phyloP scores from a whole-genome alignment of 2,888 invertebrate genomes.

The Zaprionus lineosus region DNA sequence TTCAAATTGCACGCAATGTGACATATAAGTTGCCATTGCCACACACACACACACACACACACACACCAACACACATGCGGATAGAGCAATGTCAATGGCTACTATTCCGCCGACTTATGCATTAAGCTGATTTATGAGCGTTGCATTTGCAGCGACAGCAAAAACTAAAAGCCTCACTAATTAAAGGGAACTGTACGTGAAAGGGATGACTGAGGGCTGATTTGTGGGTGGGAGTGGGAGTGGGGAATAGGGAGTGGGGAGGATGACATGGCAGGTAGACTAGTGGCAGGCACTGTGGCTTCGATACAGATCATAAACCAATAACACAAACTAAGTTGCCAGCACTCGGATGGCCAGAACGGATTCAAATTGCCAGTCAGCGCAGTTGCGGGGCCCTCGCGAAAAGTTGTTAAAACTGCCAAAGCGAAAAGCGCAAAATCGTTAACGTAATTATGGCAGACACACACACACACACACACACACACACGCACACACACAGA shows the following conservation, averaged over 20 bases:
- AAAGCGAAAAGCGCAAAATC: conserved; percentile 28
- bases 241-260: no score
- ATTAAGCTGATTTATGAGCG: conserved; percentile 58
- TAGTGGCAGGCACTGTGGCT: no score
- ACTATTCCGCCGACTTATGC: conserved; percentile 32
- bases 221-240: neutral
- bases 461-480: neutral
- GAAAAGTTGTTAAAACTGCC: conserved; percentile 9
- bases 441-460: conserved; percentile 42
- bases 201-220: neutral
- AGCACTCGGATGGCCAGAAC: neutral
- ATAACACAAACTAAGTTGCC: conserved; percentile 6
- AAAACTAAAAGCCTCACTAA: conserved; percentile 47
- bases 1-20: conserved; percentile 48
- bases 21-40: no score
- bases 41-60: neutral
- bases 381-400: conserved; percentile 1
- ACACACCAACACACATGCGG: neutral
- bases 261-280: no score
- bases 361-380: neutral
- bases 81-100: conserved; percentile 28
- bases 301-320: conserved; percentile 24
- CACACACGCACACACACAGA: conserved; percentile 2
- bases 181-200: conserved; percentile 47
- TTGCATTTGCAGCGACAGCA: conserved; percentile 29